Evolutionary conservation across 2,113 vertebrate genomes (phyloP), one percentile per base, ranked within the genome.

Genomic region (Elephas maximus): DNA sequence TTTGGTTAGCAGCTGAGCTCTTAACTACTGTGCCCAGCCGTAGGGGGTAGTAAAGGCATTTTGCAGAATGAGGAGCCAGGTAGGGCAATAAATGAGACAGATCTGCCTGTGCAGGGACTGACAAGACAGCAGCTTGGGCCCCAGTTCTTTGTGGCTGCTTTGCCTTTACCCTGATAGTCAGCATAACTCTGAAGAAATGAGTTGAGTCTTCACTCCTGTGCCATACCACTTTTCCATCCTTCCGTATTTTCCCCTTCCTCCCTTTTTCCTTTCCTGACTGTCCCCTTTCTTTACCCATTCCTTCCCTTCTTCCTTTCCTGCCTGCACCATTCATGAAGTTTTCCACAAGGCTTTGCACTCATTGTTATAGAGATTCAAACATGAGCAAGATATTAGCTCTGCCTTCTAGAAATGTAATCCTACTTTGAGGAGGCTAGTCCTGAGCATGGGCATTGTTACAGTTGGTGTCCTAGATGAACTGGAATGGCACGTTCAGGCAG

Each of bases 61-160:
- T 45, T 67, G 8, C 14, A 53, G 17, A 62, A 82, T 2, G 14
- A 81, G 24, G 60, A 71, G 51, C 23, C 11, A 76, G 11, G 12
- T 6, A 15, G 45, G 41, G 1, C n/a, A 57, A 30, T 53, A 20
- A 86, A 86, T 37, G 53, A 65, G 41, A 71, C 94, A 81, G 33
- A 45, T 17, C 21, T 9, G 9, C 0, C 5, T 4, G 7, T 8
- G 1, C 10, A 37, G 41, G 5, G 18, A 33, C 57, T 26, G 63
- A 28, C 21, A 44, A 87, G 85, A 88, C 0, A 0, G 4, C 14
- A 30, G 23, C 26, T 4, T 2, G 20, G n/a, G 37, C 8, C 3
- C 6, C n/a, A 20, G 26, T n/a, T 24, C 33, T 91, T 94, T 33
- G 77, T 48, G 5, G 51, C 2, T 51, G 20, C 41, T 63, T 93